Base-by-base conservation (phyloP, 2,888 invertebrate genomes). In the Cinara cedri region DNA sequence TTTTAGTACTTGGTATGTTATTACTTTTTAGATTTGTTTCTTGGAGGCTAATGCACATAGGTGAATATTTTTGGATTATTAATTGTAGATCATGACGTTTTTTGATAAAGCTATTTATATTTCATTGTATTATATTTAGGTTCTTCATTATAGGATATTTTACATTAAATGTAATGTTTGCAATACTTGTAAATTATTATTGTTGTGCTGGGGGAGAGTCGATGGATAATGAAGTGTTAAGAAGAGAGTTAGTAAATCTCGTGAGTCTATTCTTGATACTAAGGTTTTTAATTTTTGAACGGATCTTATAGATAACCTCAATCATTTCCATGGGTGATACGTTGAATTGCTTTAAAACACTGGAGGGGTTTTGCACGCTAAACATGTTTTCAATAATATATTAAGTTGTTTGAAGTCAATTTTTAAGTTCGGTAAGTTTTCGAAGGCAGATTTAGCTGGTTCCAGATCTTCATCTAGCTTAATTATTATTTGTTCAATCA, bases 371-470 rank as follows among this genome's bases (percentile, higher is more conserved):
- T 9, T 13, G 60, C 1, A 16, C 9, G 9, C 11, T 13, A 6
- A 44, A n/a, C 42, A 19, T 42, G 21, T 65, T 65, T 65, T 65
- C 44, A 21, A 65, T 65, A 44, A 65, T 65, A 44, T 44, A 21
- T 44, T 44, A 6, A 65, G 65, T 65, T 65, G 44, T 6, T 44
- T 14, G 21, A 65, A 65, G 14, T 65, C 1, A 1, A 65, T 65
- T 65, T 65, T 65, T 46, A 13, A 1, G 21, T 65, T 46, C 21
- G 44, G 44, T 21, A 65, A 44, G 0, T 19, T 46, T 21, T 65
- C 65, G 14, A 65, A 65, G 14, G 8, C 44, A 6, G 3, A 14
- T 44, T 65, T 65, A 19, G 65, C 44, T 21, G 21, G 44, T 46
- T 13, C 6, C 1, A 65, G 6, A 21, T 14, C 26, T 60, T 60